Percentiles rank a stretch among this genome's conserved stretches.
Conservation (phyloP, 2,888 invertebrate genomes). For the Timema podura region DNA sequence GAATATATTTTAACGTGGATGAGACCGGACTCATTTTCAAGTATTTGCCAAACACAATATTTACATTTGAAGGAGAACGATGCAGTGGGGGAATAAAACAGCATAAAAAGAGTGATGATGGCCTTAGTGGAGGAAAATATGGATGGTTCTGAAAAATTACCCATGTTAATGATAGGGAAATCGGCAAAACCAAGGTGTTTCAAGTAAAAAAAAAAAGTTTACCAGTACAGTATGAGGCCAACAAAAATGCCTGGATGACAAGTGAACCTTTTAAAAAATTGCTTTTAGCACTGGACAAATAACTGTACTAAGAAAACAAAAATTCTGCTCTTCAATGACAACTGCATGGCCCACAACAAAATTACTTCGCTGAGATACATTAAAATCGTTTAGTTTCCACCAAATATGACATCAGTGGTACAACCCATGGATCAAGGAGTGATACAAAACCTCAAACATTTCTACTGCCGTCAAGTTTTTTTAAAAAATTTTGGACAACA, state of each 20-base stretch:
- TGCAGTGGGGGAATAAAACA: not conserved
- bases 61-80: not conserved
- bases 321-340: not conserved
- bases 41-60: not conserved
- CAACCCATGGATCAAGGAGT: not conserved
- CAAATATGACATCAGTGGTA: slow-evolving; percentile 1
- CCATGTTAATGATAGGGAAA: no score
- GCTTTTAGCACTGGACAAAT: slow-evolving; percentile 8
- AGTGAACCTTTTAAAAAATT: not conserved
- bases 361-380: not conserved
- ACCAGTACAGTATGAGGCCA: not conserved
- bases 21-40: not conserved
- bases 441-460: not conserved
- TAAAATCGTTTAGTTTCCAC: slow-evolving; percentile 2
- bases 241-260: not conserved
- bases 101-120: not conserved
- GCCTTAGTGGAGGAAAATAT: not conserved
- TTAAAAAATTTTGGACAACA: no score
- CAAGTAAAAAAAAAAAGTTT: not conserved
- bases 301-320: not conserved
- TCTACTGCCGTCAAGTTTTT: no score
- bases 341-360: not conserved
- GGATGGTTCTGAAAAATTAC: no score
- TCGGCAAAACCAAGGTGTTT: no score
- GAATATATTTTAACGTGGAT: not conserved